Base-by-base conservation (phyloP, 53 echinoderm and acorn worm genomes). In the Glandiceps talaboti region DNA sequence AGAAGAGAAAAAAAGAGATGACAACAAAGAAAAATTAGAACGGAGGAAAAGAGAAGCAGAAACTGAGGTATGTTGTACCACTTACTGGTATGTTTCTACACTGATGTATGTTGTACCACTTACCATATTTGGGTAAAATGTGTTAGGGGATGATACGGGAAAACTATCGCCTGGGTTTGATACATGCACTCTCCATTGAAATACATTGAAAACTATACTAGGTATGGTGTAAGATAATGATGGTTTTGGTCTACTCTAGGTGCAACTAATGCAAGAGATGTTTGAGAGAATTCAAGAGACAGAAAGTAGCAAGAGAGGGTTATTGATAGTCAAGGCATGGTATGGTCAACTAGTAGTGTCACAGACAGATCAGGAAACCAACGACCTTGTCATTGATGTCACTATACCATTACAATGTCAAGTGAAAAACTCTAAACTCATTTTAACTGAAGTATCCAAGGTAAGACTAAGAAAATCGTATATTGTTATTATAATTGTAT, bases 371-470 rank as follows among this genome's bases (percentile, higher is more conserved):
- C 74, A 76, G 30, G 79, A 76, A 74, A 28, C 73, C 25, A 83
- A 29, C 28, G 80, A 76, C 1, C 73, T 29, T 64, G 80, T 95
- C 27, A 92, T 92, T 33, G 90, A 91, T 84, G 97, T 93, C 31
- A 91, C 87, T 27, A 31, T 87, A 28, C 93, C 89, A 27, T 84
- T 93, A 30, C 97, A 97, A 26, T 97, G 93, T 75, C 93, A 93
- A 78, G 97, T 97, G 77, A 97, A 93, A 80, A 89, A 93, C 32
- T 91, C 93, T 14, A 97, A 93, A 64, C 86, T 97, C 29, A 81
- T 97, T 31, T 84, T 97, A 27, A 97, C 97, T 0, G 97, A 97
- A 80, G 97, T 84, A 12, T 89, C 93, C 77, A 97, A 93, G 93
- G 97, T 97, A 81, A 45, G 64, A 12, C 20, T 20, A 45, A 12